A percentile compares a stretch with the other conserved stretches of the same genome.
Conservation (phyloP, 2,888 invertebrate species). For the Sthenelais limicola region DNA sequence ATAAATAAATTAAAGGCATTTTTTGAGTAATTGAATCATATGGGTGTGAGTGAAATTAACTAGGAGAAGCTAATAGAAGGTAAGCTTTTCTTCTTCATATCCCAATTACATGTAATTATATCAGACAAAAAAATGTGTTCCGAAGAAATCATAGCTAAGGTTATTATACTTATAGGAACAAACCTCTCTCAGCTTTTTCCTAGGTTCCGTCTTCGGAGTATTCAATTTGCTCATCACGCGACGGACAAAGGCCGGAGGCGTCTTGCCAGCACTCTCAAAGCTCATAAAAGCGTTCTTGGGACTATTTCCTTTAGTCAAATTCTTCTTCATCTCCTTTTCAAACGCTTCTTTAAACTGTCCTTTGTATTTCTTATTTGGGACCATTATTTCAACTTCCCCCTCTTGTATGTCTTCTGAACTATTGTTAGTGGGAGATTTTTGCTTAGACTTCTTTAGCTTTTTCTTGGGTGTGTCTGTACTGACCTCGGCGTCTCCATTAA, state of each 20-base stretch:
- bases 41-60: no score
- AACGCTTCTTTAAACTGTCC: constrained; percentile 44
- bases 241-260: constrained; percentile 57
- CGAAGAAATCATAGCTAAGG: not conserved
- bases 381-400: constrained; percentile 54
- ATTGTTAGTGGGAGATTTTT: not conserved
- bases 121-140: not conserved
- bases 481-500: not conserved
- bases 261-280: constrained; percentile 53
- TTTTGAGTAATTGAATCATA: no score
- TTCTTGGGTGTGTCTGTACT: constrained; percentile 2
- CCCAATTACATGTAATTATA: not conserved
- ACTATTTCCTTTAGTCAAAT: constrained; percentile 10
- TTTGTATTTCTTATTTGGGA: constrained; percentile 56
- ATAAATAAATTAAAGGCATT: not conserved
- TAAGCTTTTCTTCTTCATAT: not conserved
- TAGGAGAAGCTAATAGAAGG: not conserved
- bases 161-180: not conserved
- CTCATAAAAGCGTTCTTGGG: constrained; percentile 49
- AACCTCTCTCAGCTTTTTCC: constrained; percentile 17
- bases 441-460: not conserved
- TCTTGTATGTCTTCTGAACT: constrained; percentile 29
- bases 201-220: constrained; percentile 25
- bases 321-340: constrained; percentile 8
- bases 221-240: constrained; percentile 48